Evolutionary conservation across 2,888 invertebrate species (phyloP).

Genomic region (Standfussiana lucernea): DNA sequence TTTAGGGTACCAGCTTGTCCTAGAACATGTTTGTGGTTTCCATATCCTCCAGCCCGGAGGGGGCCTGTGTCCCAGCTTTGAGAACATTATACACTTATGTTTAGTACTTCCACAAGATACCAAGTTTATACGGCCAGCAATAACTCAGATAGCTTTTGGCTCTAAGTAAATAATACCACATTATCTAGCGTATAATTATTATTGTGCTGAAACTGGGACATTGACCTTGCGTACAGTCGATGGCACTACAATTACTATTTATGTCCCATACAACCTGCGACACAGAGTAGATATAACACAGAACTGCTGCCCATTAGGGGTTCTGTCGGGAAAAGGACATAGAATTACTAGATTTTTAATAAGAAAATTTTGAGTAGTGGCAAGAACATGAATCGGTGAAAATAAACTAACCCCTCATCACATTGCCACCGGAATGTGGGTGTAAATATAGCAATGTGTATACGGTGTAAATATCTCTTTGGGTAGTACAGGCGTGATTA

Average conservation of each 20-base stretch:
- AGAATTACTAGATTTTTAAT: neutral
- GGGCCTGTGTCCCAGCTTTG: neutral
- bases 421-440: neutral
- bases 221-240: conserved; percentile 38
- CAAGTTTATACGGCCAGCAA: neutral
- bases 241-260: conserved; percentile 40
- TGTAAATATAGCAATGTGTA: too few relatives aligned
- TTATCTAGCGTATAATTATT: conserved; percentile 18
- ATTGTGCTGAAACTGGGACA: conserved; percentile 40
- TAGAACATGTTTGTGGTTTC: neutral
- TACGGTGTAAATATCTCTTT: too few relatives aligned
- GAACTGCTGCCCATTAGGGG: neutral
- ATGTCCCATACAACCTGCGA: conserved; percentile 4
- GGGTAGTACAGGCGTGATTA: neutral
- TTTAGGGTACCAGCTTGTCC: neutral
- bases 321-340: neutral
- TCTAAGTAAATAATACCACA: conserved; percentile 13
- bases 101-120: neutral
- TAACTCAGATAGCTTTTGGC: conserved; percentile 20
- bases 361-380: neutral
- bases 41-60: neutral
- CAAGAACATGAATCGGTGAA: neutral
- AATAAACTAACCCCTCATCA: neutral
- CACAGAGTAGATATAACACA: conserved; percentile 22
- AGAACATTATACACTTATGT: neutral